A percentile compares a stretch with the other conserved stretches of the same genome.
Evolutionary conservation across 30 jellyfish, hydroid and myxozoan species (phyloP).

Genomic region (Pelagia noctiluca): DNA sequence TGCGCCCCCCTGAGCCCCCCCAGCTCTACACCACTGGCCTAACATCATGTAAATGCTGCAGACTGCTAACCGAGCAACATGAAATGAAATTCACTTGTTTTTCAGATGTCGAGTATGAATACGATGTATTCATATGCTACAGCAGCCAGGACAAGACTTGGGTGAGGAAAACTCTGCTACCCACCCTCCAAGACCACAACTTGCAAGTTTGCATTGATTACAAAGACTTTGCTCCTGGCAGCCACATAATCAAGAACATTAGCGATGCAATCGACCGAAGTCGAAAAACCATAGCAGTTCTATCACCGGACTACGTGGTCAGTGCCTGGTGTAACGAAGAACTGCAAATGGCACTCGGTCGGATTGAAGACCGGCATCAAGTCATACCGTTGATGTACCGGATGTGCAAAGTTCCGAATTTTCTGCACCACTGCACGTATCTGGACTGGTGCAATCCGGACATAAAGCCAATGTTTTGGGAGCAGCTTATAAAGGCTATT

Average conservation of each 20-base stretch:
- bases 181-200: slow-evolving; percentile 41
- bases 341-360: slow-evolving; percentile 78
- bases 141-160: slow-evolving; percentile 79
- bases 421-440: slow-evolving; percentile 69
- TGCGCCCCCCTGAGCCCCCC: not conserved
- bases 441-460: slow-evolving; percentile 89
- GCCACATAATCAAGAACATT: slow-evolving; percentile 67
- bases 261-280: slow-evolving; percentile 82
- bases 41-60: not conserved
- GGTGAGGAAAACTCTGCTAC: slow-evolving; percentile 71
- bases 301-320: slow-evolving; percentile 83
- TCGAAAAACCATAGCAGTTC: slow-evolving; percentile 85
- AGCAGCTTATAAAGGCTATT: slow-evolving; percentile 60
- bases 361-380: slow-evolving; percentile 57
- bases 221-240: slow-evolving; percentile 80
- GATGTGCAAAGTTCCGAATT: slow-evolving; percentile 74
- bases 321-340: slow-evolving; percentile 81
- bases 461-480: slow-evolving; percentile 85
- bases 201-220: slow-evolving; percentile 79
- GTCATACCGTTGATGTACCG: slow-evolving; percentile 83
- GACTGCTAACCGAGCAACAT: not conserved
- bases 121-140: slow-evolving; percentile 91
- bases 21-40: not conserved
- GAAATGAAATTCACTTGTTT: not conserved
- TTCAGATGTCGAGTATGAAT: slow-evolving; percentile 35